phyloP scores from a whole-genome alignment of 2,797 vertebrate species.

The Chrysocyon brachyurus region DNA sequence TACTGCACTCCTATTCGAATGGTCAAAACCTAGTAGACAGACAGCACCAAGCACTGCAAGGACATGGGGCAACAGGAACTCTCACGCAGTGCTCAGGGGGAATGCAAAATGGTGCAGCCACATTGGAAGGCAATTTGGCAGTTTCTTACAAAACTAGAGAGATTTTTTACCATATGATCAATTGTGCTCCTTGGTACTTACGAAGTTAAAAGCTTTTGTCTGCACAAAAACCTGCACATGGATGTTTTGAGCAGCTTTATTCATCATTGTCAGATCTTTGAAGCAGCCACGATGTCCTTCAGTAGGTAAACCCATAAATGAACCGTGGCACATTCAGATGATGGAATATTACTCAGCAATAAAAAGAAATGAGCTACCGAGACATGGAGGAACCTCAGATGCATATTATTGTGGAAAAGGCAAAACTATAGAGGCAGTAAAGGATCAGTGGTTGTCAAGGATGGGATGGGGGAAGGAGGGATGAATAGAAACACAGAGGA shows the following conservation, averaged over 20 bases:
- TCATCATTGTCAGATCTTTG: neutral
- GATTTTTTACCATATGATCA: neutral
- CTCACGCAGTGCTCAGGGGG: neutral
- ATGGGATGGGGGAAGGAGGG: neutral
- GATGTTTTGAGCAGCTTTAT: neutral
- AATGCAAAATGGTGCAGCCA: neutral
- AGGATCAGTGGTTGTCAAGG: neutral
- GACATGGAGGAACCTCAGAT: neutral
- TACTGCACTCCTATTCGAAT: neutral
- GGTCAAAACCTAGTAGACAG: neutral
- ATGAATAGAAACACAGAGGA: neutral
- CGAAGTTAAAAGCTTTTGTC: neutral
- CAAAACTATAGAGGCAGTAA: neutral
- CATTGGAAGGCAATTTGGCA: neutral
- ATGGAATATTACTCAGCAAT: neutral
- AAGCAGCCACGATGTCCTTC: neutral
- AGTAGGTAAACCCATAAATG: neutral
- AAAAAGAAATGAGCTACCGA: neutral
- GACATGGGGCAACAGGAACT: neutral
- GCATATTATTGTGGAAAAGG: neutral
- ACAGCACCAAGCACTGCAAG: neutral
- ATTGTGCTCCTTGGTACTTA: neutral
- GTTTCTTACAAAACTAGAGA: neutral
- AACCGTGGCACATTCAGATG: neutral
- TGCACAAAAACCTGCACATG: neutral